Base-by-base conservation (phyloP, 2,888 invertebrate species). In the Augiades crinisus region DNA sequence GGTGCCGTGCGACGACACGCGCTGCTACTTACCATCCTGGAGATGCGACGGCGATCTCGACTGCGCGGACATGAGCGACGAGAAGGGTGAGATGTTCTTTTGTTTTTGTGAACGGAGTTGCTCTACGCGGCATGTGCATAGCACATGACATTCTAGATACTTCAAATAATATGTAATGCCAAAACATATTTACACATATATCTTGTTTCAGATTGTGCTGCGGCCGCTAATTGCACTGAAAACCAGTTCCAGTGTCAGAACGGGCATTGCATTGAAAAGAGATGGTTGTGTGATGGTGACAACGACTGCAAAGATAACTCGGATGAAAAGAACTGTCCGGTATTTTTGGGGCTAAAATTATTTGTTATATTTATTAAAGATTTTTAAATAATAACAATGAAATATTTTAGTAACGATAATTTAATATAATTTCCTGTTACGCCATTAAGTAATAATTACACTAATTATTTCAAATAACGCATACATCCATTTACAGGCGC, bases 31-130 rank as follows among this genome's bases (percentile, higher is more conserved):
- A 56, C 90, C 91, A 47, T 92, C 93, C 33, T 95, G 94, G 92
- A 91, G 91, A 19, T 97, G 97, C 81, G 96, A 97, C 72, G 93
- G 93, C 2, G 94, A 94, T 55, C 78, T 90, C 37, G 97, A 97
- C 78, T 97, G 97, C 69, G 76, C 84, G 0, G 95, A 94, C 67
- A 92, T 91, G 65, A 92, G 92, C 14, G 93, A 94, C 65, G 93
- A 95, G 74, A 91, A 76, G 71, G 85, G 88, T 87, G 47, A 47
- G 12, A 19, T 19, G 5, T 19, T 19, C 3, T 4, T 19, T 19
- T 19, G 19, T 19, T 19, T 19, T 19, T 19, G 3, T 19, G 5
- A 19, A 5, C 19, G 1, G n/a, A n/a, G n/a, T n/a, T n/a, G n/a
- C 8, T 17, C 19, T 19, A 19, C 5, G 19, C 5, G 5, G 3